These are phyloP conservation scores for Globodera ellingtonae DNA, from an alignment of 1,140 invertebrate genomes.

Conservation along the genomic window DNA sequence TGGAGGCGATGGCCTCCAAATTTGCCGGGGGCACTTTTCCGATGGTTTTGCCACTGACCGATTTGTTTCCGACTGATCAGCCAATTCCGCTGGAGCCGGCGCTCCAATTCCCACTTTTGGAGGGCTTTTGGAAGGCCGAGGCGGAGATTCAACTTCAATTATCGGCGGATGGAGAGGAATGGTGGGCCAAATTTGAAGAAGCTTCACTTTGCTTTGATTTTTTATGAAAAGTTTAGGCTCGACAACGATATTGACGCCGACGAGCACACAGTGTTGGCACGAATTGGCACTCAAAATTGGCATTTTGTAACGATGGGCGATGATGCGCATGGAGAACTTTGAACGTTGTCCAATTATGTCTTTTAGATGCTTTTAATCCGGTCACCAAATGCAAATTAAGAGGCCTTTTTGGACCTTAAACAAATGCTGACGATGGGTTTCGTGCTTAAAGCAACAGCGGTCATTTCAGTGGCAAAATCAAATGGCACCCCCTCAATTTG, in stretches of 20 bases:
- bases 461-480: no score
- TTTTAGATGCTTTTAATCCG: no score
- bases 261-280: background rate
- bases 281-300: background rate
- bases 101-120: constrained; percentile 11
- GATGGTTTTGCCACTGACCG: constrained; percentile 8
- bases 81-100: constrained; percentile 11
- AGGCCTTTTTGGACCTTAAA: no score
- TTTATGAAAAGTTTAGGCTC: background rate
- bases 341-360: no score
- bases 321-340: background rate
- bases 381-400: no score
- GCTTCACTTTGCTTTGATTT: no score
- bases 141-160: constrained; percentile 11
- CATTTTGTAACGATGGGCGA: background rate
- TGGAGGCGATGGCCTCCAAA: background rate
- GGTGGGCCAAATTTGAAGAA: background rate
- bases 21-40: background rate
- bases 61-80: constrained; percentile 7
- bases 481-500: no score
- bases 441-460: no score
- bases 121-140: constrained; percentile 13
- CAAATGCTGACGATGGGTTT: no score
- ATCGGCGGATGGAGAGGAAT: background rate
- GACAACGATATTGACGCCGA: background rate